Conservation (phyloP, 2,797 vertebrate genomes). For the Neomorphus geoffroyi region DNA sequence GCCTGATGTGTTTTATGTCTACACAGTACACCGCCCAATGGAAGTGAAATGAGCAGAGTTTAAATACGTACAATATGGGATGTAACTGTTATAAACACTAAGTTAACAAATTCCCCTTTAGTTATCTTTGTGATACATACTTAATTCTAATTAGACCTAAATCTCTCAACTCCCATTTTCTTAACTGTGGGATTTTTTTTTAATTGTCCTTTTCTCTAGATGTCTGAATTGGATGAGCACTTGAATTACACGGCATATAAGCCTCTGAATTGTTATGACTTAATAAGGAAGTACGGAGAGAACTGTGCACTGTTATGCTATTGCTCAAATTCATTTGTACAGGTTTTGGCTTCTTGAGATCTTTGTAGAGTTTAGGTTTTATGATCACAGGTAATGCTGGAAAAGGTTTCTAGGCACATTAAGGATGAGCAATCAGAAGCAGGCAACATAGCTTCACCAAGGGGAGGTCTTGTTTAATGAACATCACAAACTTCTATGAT, state of each 20-base stretch:
- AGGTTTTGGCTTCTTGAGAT: not conserved
- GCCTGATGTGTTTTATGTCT: not conserved
- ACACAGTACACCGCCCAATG: not conserved
- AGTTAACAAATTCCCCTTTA: not conserved
- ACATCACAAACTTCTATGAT: not conserved
- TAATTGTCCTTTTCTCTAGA: not conserved
- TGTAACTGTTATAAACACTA: not conserved
- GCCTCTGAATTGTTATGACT: not conserved
- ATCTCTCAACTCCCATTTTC: not conserved
- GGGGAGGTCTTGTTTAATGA: not conserved
- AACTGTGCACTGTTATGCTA: not conserved
- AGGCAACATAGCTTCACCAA: not conserved
- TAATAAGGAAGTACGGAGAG: not conserved
- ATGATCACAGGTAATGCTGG: not conserved
- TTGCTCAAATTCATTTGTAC: not conserved
- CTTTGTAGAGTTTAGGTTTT: not conserved
- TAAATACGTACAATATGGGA: not conserved
- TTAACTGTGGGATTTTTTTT: not conserved
- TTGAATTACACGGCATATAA: not conserved
- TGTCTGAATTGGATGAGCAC: not conserved
- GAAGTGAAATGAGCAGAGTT: not conserved
- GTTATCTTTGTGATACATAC: not conserved
- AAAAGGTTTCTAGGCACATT: not conserved
- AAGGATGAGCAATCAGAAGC: not conserved
- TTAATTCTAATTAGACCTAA: not conserved